Base-by-base conservation (phyloP, 1,140 invertebrate species). In the Stegodyphus mimosarum region DNA sequence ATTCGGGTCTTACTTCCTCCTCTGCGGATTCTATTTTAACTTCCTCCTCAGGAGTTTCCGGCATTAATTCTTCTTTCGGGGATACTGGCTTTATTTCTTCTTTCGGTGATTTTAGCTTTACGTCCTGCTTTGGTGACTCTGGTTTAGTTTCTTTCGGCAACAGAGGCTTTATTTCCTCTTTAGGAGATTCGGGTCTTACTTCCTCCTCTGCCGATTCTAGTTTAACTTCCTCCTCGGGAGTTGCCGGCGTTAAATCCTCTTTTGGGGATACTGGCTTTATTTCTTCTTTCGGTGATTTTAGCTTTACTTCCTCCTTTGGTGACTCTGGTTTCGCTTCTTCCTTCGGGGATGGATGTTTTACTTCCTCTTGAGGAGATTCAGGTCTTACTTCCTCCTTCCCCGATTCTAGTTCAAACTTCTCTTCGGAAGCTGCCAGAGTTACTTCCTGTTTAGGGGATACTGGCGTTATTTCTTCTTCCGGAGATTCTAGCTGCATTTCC, bases 271-370 rank as follows among this genome's bases (percentile, higher is more conserved):
- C 18, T 5, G 33, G 11, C 2, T 9, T 52, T 50, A 9, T 51
- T 69, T 18, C 64, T 84, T 72, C 83, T 33, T 76, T 49, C 55
- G 66, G 18, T 7, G n/a, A 73, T 87, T 79, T 49, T 74, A 79
- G 85, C 75, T 87, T 92, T 87, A 92, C 92, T 90, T 95, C 95
- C 90, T 95, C 95, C 0, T 94, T 94, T 89, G 48, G 15, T 51
- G 13, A 13, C 2, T 9, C 0, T 10, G 4, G 9, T 73, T 17
- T 33, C 2, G 71, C 48, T 73, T 60, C 33, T 6, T 48, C 6
- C 66, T 69, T 5, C 5, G 66, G 17, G 1, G 2, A 9, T 9
- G 1, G 2, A 1, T 1, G 85, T 79, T 87, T 92, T 87, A 93
- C 92, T 90, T 95, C 95, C 90, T 95, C 95, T 0, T 94, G 94